A percentile compares a stretch with the other conserved stretches of the same genome.
Conservation (phyloP, 2,113 vertebrate genomes). For the Climacteris rufus region DNA sequence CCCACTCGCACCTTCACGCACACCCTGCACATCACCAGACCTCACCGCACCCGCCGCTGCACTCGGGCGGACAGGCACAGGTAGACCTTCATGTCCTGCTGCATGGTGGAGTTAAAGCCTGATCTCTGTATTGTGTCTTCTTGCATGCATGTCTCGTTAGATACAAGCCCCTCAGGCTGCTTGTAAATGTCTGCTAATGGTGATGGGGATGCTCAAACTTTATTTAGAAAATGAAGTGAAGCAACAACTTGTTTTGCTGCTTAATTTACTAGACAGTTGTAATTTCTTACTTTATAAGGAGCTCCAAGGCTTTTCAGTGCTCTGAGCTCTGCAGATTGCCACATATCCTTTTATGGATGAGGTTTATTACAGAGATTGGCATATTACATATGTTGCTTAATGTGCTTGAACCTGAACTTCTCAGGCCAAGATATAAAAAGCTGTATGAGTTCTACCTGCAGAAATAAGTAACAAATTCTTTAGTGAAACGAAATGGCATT, state of each 20-base stretch:
- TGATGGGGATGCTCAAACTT: not conserved
- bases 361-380: not conserved
- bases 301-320: not conserved
- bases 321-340: not conserved
- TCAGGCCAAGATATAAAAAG: not conserved
- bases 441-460: not conserved
- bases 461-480: not conserved
- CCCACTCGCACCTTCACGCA: slow-evolving; percentile 88
- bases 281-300: slow-evolving; percentile 33
- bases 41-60: slow-evolving; percentile 88
- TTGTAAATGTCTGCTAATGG: not conserved
- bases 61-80: slow-evolving; percentile 89
- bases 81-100: slow-evolving; percentile 57
- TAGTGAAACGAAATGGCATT: not conserved
- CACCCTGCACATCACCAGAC: slow-evolving; percentile 92
- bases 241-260: slow-evolving; percentile 21
- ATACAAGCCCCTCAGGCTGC: not conserved
- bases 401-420: not conserved
- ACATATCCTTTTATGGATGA: not conserved
- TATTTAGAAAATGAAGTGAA: not conserved
- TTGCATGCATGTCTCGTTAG: not conserved
- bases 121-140: not conserved
- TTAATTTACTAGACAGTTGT: not conserved
- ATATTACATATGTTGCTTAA: not conserved
- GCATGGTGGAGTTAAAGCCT: not conserved